Evolutionary conservation across 1,140 invertebrate genomes (phyloP), one percentile per base, ranked within the genome.

Genomic region (Hesperophylax magnus): DNA sequence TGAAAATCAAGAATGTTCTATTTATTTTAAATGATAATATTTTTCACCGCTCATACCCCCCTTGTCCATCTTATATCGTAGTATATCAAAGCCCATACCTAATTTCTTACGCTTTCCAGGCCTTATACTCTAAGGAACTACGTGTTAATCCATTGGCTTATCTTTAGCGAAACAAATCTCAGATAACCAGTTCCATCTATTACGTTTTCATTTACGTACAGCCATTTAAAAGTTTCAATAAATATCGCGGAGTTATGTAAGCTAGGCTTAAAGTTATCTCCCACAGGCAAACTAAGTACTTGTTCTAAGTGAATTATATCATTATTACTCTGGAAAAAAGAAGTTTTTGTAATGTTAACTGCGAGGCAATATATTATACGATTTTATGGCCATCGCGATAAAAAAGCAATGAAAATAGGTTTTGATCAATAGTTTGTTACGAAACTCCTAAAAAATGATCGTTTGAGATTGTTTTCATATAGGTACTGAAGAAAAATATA

Each of bases 151-250:
- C 63, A 67, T 69, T 67, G 18, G 34, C 27, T 22, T 78, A 78
- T 78, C 77, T 78, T n/a, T 27, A 14, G 17, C n/a, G 39, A 78
- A 78, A 78, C 77, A 78, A 78, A 69, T 78, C 77, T 31, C 47
- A 27, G 77, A 78, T 78, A 78, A 78, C 76, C 14, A 20, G 39
- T 52, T 9, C 9, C 6, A 72, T 72, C 69, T 53, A 4, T 24
- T 20, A 3, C 18, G 53, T 72, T 72, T 52, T 53, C 39, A 52
- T 72, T 67, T 47, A 31, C 9, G 27, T 18, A 14, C n/a, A 47
- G 27, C 18, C 69, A 9, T 52, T 72, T 72, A 14, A 53, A 53
- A 72, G 69, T 72, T 72, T 22, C 39, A 54, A 72, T 72, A 53
- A 72, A 72, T 72, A 53, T 72, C 20, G n/a, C 18, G 1, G 39